Percentiles rank a stretch among this genome's conserved stretches.
These are phyloP conservation scores for Orchesellides sinensis DNA, from an alignment of 2,888 invertebrate species.

Conservation along the genomic window DNA sequence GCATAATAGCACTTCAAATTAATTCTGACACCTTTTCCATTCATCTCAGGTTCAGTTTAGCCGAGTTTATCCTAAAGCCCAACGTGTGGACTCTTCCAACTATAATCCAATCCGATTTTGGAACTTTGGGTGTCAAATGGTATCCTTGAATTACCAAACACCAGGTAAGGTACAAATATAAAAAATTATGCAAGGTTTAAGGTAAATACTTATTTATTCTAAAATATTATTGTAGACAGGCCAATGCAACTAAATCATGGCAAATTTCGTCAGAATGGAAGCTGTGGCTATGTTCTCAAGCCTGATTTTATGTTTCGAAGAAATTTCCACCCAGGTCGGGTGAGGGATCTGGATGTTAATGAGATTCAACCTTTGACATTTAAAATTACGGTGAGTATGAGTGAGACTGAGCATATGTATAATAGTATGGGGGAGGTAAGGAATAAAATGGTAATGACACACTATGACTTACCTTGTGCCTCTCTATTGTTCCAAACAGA, in stretches of 20 bases:
- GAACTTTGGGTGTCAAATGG: slow-evolving; percentile 98
- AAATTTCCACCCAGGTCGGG: slow-evolving; percentile 19
- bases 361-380: slow-evolving; percentile 79
- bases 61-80: slow-evolving; percentile 88
- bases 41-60: slow-evolving; percentile 85
- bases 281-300: slow-evolving; percentile 93
- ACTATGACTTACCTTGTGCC: too few relatives aligned
- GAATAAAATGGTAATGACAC: not conserved
- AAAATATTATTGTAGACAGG: slow-evolving; percentile 81
- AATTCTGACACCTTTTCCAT: not conserved
- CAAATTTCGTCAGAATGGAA: slow-evolving; percentile 93
- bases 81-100: slow-evolving; percentile 97
- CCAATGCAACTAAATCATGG: slow-evolving; percentile 97
- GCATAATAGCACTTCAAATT: not conserved
- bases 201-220: not conserved
- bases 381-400: slow-evolving; percentile 80
- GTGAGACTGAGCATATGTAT: not conserved
- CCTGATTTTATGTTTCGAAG: slow-evolving; percentile 88
- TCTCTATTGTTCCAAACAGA: slow-evolving; percentile 76
- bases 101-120: slow-evolving; percentile 95
- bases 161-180: slow-evolving; percentile 80
- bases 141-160: slow-evolving; percentile 98
- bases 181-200: slow-evolving; percentile 84
- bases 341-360: not conserved
- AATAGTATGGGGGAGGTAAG: too few relatives aligned